Conservation (phyloP, 2,888 invertebrate genomes). For the Osmoderma eremita region DNA sequence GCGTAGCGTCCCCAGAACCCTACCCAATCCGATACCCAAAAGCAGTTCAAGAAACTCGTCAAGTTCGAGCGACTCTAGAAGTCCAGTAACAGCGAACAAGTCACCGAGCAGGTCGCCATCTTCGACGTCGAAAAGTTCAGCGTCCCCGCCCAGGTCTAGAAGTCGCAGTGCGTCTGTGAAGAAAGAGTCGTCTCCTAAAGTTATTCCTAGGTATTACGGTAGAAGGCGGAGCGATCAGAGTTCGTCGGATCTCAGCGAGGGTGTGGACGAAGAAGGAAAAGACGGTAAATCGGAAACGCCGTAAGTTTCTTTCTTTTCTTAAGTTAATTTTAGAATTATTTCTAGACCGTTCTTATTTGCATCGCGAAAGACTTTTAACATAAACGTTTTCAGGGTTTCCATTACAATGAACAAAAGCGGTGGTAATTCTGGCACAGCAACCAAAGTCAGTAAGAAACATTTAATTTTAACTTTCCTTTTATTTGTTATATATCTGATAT, state of each 20-base stretch:
- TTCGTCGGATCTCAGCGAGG: slow-evolving; percentile 62
- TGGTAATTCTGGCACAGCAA: slow-evolving; percentile 80
- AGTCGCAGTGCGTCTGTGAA: slow-evolving; percentile 51
- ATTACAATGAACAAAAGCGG: slow-evolving; percentile 63
- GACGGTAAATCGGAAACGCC: slow-evolving; percentile 34
- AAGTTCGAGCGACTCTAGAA: neutral
- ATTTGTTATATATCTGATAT: slow-evolving; percentile 15
- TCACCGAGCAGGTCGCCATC: slow-evolving; percentile 46
- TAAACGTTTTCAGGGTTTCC: slow-evolving; percentile 63
- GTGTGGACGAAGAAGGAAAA: slow-evolving; percentile 56
- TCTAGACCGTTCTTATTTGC: neutral
- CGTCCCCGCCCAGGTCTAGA: slow-evolving; percentile 43
- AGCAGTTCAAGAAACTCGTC: slow-evolving; percentile 38
- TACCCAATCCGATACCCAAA: slow-evolving; percentile 21
- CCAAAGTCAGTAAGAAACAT: slow-evolving; percentile 99
- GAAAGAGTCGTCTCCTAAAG: slow-evolving; percentile 54
- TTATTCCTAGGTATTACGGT: slow-evolving; percentile 68
- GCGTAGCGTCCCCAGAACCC: slow-evolving; percentile 26
- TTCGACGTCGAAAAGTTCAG: slow-evolving; percentile 50
- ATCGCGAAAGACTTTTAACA: neutral
- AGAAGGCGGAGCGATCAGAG: slow-evolving; percentile 68
- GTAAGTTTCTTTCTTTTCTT: slow-evolving; percentile 38
- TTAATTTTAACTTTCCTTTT: slow-evolving; percentile 58
- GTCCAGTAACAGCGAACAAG: slow-evolving; percentile 19
- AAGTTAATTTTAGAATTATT: slow-evolving; percentile 3